phyloP scores from a whole-genome alignment of 2,888 invertebrate genomes.

The Nemotelus pantherinus region DNA sequence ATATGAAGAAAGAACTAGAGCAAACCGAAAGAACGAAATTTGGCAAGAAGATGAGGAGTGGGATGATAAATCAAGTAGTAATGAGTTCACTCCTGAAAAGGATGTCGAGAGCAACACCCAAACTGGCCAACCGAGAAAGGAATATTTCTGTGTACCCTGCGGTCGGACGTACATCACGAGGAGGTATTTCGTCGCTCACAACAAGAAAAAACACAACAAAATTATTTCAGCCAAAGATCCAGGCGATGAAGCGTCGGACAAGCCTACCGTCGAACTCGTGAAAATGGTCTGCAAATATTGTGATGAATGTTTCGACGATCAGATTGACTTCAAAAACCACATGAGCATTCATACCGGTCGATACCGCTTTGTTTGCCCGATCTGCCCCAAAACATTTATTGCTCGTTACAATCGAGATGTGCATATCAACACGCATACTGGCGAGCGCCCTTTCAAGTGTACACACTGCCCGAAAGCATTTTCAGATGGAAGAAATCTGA shows the following conservation, averaged over 20 bases:
- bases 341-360: conserved; percentile 41
- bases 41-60: too few relatives aligned
- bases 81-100: too few relatives aligned
- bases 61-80: too few relatives aligned
- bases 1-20: too few relatives aligned
- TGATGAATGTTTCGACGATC: not conserved
- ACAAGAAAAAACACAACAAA: not conserved
- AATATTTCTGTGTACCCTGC: conserved; percentile 8
- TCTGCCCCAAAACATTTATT: conserved; percentile 2
- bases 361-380: not conserved
- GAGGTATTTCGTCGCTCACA: not conserved
- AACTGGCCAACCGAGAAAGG: not conserved
- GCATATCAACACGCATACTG: not conserved
- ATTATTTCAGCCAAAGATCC: too few relatives aligned
- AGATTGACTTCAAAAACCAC: not conserved
- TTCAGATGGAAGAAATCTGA: conserved; percentile 32
- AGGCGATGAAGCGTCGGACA: not conserved
- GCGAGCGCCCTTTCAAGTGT: conserved; percentile 9
- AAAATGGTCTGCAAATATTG: conserved; percentile 9
- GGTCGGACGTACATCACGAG: not conserved
- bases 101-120: too few relatives aligned
- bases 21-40: too few relatives aligned
- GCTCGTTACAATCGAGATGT: not conserved
- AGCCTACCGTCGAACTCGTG: not conserved
- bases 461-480: conserved; percentile 28